phyloP scores from a whole-genome alignment of 1,140 invertebrate species.

The Armadillidium nasatum region DNA sequence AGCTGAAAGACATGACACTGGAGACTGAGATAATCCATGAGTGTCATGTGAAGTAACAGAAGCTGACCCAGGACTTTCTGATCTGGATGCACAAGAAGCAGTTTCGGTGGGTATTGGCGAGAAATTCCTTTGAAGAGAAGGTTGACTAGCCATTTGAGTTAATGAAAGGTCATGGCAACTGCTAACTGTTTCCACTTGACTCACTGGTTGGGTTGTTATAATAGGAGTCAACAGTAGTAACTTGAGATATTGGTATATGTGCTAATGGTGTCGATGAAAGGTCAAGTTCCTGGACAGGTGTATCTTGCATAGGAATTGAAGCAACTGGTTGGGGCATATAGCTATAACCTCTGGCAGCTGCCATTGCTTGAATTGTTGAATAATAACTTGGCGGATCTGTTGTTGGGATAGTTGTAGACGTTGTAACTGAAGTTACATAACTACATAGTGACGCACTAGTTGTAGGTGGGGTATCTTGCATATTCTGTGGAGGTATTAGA shows the following conservation, averaged over 20 bases:
- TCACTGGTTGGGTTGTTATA: constrained; percentile 28
- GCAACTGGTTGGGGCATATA: constrained; percentile 37
- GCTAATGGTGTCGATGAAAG: constrained; percentile 55
- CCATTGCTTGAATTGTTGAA: constrained; percentile 79
- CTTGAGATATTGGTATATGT: constrained; percentile 39
- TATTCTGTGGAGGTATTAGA: constrained; percentile 12
- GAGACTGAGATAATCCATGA: constrained; percentile 47
- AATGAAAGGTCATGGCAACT: constrained; percentile 33
- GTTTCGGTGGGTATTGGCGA: constrained; percentile 58
- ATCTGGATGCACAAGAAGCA: constrained; percentile 52
- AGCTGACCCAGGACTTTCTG: constrained; percentile 56
- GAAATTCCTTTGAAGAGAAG: constrained; percentile 60
- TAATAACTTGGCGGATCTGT: constrained; percentile 87
- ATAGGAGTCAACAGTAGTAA: constrained; percentile 33
- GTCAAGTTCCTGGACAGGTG: constrained; percentile 42
- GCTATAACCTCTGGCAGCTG: constrained; percentile 59
- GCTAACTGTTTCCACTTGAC: constrained; percentile 30
- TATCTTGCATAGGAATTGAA: constrained; percentile 42
- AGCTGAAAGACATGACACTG: constrained; percentile 45
- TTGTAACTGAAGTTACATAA: not conserved
- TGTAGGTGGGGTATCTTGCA: constrained; percentile 51
- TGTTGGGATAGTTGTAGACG: constrained; percentile 59
- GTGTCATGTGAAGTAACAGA: constrained; percentile 52
- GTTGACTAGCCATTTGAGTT: constrained; percentile 49
- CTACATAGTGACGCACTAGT: not conserved